phyloP scores from a whole-genome alignment of 2,797 vertebrate genomes.

The Tauraco hartlaubi region DNA sequence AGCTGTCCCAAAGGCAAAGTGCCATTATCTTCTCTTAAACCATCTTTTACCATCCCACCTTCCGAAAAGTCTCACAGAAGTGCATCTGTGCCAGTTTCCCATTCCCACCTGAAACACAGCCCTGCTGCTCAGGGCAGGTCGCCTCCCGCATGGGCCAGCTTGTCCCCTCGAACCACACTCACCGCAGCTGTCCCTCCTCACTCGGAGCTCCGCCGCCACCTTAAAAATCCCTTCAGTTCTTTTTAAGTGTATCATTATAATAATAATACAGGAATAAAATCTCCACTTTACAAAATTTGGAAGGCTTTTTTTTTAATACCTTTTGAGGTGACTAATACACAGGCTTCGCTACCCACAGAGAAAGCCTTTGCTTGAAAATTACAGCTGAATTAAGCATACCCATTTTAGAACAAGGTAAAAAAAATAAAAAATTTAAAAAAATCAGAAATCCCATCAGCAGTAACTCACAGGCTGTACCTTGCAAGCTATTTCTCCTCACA shows the following conservation, averaged over 20 bases:
- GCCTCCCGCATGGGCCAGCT: rapidly evolving
- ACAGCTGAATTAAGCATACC: neutral
- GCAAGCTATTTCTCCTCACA: neutral
- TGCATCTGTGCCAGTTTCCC: rapidly evolving
- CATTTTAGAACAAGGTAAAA: neutral
- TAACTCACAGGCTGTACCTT: neutral
- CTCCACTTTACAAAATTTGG: neutral
- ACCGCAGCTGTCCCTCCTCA: rapidly evolving
- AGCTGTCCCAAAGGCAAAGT: neutral
- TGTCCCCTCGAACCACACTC: rapidly evolving
- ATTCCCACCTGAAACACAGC: neutral
- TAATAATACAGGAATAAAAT: neutral
- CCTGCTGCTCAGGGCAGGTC: neutral
- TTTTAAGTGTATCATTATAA: neutral
- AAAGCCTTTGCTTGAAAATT: neutral
- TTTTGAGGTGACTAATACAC: neutral
- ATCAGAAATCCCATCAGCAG: neutral
- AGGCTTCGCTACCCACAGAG: neutral
- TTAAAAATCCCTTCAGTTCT: neutral
- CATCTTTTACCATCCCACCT: neutral
- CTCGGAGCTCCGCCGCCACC: rapidly evolving
- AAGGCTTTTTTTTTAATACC: neutral
- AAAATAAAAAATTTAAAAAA: no score
- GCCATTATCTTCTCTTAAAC: neutral
- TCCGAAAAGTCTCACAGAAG: neutral